Percentiles rank a stretch among this genome's conserved stretches.
Conservation (phyloP, 1,140 invertebrate genomes). For the Listronotus oregonensis region DNA sequence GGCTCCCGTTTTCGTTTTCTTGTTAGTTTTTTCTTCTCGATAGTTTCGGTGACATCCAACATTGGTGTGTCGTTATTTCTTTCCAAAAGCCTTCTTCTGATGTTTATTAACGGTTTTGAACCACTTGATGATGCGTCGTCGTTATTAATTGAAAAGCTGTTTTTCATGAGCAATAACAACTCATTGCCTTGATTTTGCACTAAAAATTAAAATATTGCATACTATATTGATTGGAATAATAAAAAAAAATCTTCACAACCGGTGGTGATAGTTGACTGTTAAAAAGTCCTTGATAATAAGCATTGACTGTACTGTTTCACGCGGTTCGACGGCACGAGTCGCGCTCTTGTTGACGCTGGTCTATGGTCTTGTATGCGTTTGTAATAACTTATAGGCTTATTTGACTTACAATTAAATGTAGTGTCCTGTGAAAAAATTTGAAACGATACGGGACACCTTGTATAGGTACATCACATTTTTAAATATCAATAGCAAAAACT, state of each 20-base stretch:
- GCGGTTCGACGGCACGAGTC: too few species aligned
- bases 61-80: constrained; percentile 2
- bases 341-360: too few species aligned
- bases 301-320: constrained; percentile 8
- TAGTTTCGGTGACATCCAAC: constrained; percentile 15
- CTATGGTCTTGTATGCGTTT: too few species aligned
- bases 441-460: too few species aligned
- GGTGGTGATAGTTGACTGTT: constrained; percentile 12
- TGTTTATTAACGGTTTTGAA: constrained; percentile 5
- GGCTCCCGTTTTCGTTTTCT: constrained; percentile 18
- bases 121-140: constrained; percentile 2
- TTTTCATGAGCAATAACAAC: background rate
- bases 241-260: background rate
- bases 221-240: constrained; percentile 1
- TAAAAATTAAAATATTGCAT: constrained; percentile 17
- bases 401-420: too few species aligned
- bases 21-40: constrained; percentile 18
- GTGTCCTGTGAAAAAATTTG: too few species aligned
- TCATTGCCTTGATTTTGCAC: constrained; percentile 12
- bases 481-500: too few species aligned
- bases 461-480: too few species aligned
- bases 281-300: constrained; percentile 3
- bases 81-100: constrained; percentile 12
- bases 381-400: too few species aligned
- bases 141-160: constrained; percentile 8